These are phyloP conservation scores for Mythimna loreyi DNA, from an alignment of 2,888 invertebrate genomes.

Conservation along the genomic window DNA sequence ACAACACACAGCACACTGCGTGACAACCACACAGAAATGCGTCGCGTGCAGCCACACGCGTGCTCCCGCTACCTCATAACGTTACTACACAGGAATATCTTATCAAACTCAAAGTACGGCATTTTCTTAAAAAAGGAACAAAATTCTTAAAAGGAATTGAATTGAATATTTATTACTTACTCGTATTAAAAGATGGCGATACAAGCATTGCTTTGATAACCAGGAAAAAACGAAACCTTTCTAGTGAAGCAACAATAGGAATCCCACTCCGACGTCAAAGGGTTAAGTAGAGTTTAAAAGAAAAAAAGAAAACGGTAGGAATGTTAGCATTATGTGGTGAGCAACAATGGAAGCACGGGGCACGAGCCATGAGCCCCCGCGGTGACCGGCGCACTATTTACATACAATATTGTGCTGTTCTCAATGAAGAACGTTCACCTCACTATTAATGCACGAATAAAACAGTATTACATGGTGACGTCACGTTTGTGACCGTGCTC, in stretches of 20 bases:
- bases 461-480: not conserved
- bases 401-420: not conserved
- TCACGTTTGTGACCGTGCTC: no score
- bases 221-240: slow-evolving; percentile 45
- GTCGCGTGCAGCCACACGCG: not conserved
- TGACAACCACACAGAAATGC: slow-evolving; percentile 14
- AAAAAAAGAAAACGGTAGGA: slow-evolving; percentile 44
- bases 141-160: not conserved
- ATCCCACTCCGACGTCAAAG: slow-evolving; percentile 52
- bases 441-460: not conserved
- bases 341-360: slow-evolving; percentile 47
- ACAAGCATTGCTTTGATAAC: slow-evolving; percentile 37
- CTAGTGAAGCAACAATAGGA: slow-evolving; percentile 52
- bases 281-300: slow-evolving; percentile 60
- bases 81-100: not conserved
- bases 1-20: not conserved
- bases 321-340: slow-evolving; percentile 44
- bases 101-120: not conserved
- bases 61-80: no score
- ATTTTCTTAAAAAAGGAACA: not conserved
- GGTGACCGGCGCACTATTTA: slow-evolving; percentile 12
- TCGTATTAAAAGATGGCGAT: slow-evolving; percentile 11
- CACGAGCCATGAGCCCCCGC: not conserved
- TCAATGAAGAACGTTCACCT: not conserved
- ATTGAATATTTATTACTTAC: slow-evolving; percentile 2